Base-by-base conservation (phyloP, 2,797 vertebrate species). In the Malacoctenus gilli region DNA sequence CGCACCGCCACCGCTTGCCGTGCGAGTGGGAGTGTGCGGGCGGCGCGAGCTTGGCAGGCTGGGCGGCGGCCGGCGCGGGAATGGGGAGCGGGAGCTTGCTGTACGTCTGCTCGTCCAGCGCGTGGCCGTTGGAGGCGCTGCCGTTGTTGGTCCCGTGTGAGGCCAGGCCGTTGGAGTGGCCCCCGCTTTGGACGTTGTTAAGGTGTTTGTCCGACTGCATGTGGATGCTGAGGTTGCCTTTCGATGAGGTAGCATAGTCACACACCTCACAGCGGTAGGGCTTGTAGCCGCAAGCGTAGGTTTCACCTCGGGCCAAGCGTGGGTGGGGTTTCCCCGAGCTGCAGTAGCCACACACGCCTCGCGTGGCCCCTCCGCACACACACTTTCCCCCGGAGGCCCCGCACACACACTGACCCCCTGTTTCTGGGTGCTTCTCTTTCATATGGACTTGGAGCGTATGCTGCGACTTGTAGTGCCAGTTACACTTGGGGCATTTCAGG, bases 201-300 rank as follows among this genome's bases (percentile, higher is more conserved):
- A 99, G 95, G 91, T 99, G 96, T 93, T 99, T 99, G 89, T 99
- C 97, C 0, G 96, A 98, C 95, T 99, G 97, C 97, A 99, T 99
- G 90, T 99, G 97, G 85, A 99, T 99, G 93, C 97, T 99, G 87
- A 99, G 94, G 92, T 99, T 99, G 91, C 97, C 97, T 93, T 99
- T 99, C 80, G 97, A 98, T 62, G 97, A 98, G 64, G 97, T 99
- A 82, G 97, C 98, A 86, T 99, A 99, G 91, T 99, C 97, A 85
- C 97, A 99, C 75, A 96, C 96, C 91, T 98, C 95, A n/a, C 97
- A 99, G 88, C 97, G 96, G 89, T 98, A 99, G 57, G 97, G 97
- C 85, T 98, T 99, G 93, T 98, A 98, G 82, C 97, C 97, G 68
- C 97, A 99, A 21, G 95, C 96, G 71, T 98, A 99, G 82, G 96